Evolutionary conservation across 2,113 vertebrate genomes (phyloP).

Genomic region (Chunga burmeisteri): DNA sequence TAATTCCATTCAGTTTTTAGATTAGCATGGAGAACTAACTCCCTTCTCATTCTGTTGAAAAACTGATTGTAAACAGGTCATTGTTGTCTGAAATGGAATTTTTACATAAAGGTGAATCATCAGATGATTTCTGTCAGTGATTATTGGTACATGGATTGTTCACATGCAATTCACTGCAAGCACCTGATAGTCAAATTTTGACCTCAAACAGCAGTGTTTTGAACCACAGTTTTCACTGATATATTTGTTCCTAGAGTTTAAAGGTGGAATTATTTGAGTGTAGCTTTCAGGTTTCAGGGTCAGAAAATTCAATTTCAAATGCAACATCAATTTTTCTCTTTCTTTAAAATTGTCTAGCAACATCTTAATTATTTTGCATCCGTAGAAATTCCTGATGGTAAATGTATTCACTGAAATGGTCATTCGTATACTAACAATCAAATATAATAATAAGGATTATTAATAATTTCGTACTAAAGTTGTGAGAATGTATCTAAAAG

Average conservation of each 20-base stretch:
- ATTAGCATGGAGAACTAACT: background rate
- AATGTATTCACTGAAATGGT: background rate
- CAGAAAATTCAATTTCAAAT: background rate
- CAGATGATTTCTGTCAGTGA: background rate
- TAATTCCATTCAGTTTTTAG: background rate
- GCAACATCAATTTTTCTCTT: background rate
- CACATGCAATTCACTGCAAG: background rate
- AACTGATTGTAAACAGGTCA: background rate
- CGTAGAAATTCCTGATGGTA: background rate
- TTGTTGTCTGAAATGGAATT: background rate
- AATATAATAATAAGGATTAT: background rate
- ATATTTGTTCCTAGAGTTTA: background rate
- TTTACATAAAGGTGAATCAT: background rate
- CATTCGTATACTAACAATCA: background rate
- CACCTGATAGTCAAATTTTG: background rate
- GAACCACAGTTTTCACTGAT: background rate
- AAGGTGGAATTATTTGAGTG: background rate
- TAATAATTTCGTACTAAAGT: background rate
- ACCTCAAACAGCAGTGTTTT: background rate
- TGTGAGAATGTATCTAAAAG: background rate
- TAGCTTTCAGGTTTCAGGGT: background rate
- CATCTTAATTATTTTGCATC: background rate
- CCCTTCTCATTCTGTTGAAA: background rate
- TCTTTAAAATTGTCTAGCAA: background rate
- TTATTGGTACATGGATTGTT: background rate